Evolutionary conservation across 1,140 invertebrate genomes (phyloP).

Genomic region (Vanessa atalanta): DNA sequence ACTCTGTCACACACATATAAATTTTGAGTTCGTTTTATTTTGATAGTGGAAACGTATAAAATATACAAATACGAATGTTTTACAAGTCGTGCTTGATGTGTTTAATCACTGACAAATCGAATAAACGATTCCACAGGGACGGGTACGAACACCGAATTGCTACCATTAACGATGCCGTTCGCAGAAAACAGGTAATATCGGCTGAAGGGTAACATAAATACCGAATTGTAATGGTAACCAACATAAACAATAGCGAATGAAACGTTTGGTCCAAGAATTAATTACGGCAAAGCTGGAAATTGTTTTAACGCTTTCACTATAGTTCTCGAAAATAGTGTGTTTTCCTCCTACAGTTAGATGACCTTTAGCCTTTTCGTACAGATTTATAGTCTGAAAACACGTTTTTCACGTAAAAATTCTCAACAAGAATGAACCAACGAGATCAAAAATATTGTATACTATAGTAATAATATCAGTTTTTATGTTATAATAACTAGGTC

Average conservation of each 20-base stretch:
- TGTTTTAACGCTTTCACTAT: neutral
- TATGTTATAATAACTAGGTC: too few relatives aligned
- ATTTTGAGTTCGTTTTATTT: neutral
- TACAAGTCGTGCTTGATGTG: constrained; percentile 2
- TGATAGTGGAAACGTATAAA: neutral
- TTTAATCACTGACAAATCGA: constrained; percentile 24
- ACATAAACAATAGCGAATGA: neutral
- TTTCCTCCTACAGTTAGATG: too few relatives aligned
- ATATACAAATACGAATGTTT: neutral
- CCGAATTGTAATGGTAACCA: neutral
- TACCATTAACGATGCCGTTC: constrained; percentile 12
- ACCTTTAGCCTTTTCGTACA: too few relatives aligned
- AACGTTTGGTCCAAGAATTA: neutral
- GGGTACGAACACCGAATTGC: constrained; percentile 14
- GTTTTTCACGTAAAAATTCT: too few relatives aligned
- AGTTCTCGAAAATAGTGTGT: neutral
- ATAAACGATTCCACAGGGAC: constrained; percentile 8
- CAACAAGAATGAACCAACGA: too few relatives aligned
- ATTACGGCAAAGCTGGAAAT: neutral
- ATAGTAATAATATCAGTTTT: too few relatives aligned
- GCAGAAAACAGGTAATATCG: neutral
- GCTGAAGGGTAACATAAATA: constrained; percentile 7
- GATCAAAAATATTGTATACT: too few relatives aligned
- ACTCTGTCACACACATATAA: neutral
- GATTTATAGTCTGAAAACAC: too few relatives aligned